These are phyloP conservation scores for Eristalis pertinax DNA, from an alignment of 2,888 invertebrate genomes.

Conservation along the genomic window DNA sequence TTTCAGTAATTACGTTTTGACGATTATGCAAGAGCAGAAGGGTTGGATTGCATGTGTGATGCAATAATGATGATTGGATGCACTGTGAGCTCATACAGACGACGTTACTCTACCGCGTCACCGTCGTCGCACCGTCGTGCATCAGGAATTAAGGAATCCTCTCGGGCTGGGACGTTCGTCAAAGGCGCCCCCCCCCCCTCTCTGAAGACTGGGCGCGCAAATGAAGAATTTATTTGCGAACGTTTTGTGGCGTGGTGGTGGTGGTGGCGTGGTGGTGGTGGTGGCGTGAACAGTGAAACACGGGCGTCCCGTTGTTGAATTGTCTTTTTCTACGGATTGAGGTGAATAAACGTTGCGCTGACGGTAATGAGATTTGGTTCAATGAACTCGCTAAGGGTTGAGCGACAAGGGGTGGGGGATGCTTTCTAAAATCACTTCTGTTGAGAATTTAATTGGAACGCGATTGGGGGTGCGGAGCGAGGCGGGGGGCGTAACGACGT, in stretches of 20 bases:
- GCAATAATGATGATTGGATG: constrained; percentile 65
- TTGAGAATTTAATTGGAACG: constrained; percentile 31
- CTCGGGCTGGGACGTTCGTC: constrained; percentile 26
- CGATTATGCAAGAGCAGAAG: constrained; percentile 56
- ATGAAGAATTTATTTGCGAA: constrained; percentile 45
- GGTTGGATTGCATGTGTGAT: constrained; percentile 59
- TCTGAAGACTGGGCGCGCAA: constrained; percentile 27
- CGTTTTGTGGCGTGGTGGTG: not conserved
- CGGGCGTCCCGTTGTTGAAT: constrained; percentile 26
- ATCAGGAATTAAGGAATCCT: constrained; percentile 36
- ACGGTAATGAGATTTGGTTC: constrained; percentile 57
- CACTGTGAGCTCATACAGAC: constrained; percentile 3
- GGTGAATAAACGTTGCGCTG: constrained; percentile 49
- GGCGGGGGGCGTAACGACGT: not conserved
- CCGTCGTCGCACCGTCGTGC: constrained; percentile 7
- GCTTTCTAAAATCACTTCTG: constrained; percentile 27
- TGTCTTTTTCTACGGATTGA: constrained; percentile 33
- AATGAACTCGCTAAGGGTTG: constrained; percentile 36
- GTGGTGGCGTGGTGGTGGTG: not conserved
- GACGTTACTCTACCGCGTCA: not conserved
- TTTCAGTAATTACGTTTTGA: constrained; percentile 68
- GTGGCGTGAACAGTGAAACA: no score
- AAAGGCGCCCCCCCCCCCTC: not conserved
- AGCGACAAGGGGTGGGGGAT: not conserved
- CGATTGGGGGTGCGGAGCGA: not conserved